Evolutionary conservation across 2,888 invertebrate genomes (phyloP).

Genomic region (Pheosia tremula): DNA sequence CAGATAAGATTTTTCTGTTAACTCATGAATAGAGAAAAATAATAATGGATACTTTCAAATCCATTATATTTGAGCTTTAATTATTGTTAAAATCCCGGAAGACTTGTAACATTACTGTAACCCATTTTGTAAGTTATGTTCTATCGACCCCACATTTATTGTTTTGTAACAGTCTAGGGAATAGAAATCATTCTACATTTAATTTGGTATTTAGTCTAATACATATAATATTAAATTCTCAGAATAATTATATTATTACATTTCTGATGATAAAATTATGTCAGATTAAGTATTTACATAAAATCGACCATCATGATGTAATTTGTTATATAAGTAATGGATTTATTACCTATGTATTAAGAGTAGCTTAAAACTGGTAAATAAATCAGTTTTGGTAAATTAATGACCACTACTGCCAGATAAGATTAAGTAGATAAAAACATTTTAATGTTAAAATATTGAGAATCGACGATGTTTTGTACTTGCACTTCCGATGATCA

Average conservation of each 20-base stretch:
- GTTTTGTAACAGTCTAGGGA: conserved; percentile 52
- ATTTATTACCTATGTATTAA: conserved; percentile 67
- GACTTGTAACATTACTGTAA: conserved; percentile 58
- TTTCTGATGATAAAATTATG: conserved; percentile 57
- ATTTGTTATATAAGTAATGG: conserved; percentile 68
- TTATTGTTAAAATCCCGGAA: conserved; percentile 76
- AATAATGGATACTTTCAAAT: conserved; percentile 62
- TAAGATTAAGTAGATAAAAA: conserved; percentile 77
- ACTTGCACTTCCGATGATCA: conserved; percentile 57
- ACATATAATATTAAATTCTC: conserved; percentile 46
- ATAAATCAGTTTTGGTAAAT: conserved; percentile 66
- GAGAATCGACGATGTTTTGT: conserved; percentile 68
- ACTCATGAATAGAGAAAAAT: conserved; percentile 52
- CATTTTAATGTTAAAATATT: conserved; percentile 72
- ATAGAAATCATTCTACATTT: conserved; percentile 55
- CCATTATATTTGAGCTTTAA: conserved; percentile 82
- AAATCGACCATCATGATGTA: conserved; percentile 66
- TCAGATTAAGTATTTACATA: conserved; percentile 46
- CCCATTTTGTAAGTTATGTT: conserved; percentile 48
- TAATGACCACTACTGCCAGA: conserved; percentile 79
- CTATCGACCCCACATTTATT: conserved; percentile 39
- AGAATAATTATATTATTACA: conserved; percentile 47
- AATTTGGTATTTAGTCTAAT: conserved; percentile 52
- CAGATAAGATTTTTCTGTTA: conserved; percentile 63
- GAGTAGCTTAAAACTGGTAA: conserved; percentile 67